Base-by-base conservation (phyloP, 2,797 vertebrate genomes). In the Lithobates sylvaticus region DNA sequence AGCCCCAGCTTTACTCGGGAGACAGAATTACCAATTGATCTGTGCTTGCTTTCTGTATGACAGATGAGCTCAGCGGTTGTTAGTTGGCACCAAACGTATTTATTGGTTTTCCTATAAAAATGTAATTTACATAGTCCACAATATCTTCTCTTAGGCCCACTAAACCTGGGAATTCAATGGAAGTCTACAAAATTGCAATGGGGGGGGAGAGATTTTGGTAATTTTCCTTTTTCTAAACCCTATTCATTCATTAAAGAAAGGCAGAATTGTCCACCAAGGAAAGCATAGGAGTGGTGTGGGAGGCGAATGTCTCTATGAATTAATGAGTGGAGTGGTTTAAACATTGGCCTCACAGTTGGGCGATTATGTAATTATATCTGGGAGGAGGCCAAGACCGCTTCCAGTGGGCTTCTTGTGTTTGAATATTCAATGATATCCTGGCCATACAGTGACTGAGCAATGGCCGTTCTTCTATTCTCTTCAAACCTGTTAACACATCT, bases 271-370 rank as follows among this genome's bases (percentile, higher is more conserved):
- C 65, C 27, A 12, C 39, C 1, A 5, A 67, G 36, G 16, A 9
- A 39, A 23, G 65, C 65, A 67, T 67, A 67, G 65, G 65, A 67
- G 65, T 67, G 65, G 5, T 67, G 65, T 67, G 65, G 65, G 65
- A 67, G 10, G 9, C 12, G 65, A 67, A 67, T 67, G 27, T 67
- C n/a, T 67, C 27, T 29, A 67, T 67, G 65, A 67, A 67, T 61
- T 27, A 27, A 29, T 67, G n/a, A 67, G 26, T 26, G 26, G 26
- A 29, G 26, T 16, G 50, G 50, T 61, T 61, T 61, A 61, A 21
- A 61, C 26, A 29, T 67, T 67, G 65, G 26, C 13, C 65, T 26
- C 13, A 29, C 65, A 67, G 26, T 15, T 67, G 12, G 13, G 9
- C 26, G 10, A 67, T 29, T 67, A 67, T 67, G 10, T 67, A 13